Conservation (phyloP, 2,797 vertebrate genomes). For the Avahi laniger region DNA sequence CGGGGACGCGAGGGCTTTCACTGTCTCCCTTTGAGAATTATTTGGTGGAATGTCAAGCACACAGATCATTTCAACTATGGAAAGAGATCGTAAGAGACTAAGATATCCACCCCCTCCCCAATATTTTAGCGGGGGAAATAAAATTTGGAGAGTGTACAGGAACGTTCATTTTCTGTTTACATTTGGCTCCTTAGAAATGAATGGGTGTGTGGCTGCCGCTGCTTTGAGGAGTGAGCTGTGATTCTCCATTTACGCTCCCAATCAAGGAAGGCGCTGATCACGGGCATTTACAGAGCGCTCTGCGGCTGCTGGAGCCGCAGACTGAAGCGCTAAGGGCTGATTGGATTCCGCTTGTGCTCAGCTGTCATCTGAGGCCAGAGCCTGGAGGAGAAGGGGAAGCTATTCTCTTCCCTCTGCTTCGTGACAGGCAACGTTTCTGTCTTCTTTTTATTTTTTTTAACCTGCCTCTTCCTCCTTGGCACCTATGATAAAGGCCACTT, state of each 20-base stretch:
- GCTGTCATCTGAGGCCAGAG: conserved; percentile 32
- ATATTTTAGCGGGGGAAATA: conserved; percentile 33
- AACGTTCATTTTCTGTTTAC: conserved; percentile 68
- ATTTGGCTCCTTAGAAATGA: conserved; percentile 64
- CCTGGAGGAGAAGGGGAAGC: neutral
- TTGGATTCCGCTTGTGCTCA: conserved; percentile 58
- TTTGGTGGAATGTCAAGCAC: conserved; percentile 58
- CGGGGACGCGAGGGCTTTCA: neutral
- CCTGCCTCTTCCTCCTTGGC: neutral
- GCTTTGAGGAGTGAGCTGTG: conserved; percentile 55
- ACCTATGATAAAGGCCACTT: neutral
- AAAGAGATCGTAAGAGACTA: neutral
- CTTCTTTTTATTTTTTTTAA: neutral
- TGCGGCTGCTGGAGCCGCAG: conserved; percentile 25
- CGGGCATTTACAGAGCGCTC: conserved; percentile 42
- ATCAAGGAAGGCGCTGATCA: conserved; percentile 63
- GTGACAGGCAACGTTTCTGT: conserved; percentile 21
- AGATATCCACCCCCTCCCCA: neutral
- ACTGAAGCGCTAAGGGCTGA: conserved; percentile 7
- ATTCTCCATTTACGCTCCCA: conserved; percentile 64
- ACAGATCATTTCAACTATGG: conserved; percentile 53
- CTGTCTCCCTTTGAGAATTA: conserved; percentile 53
- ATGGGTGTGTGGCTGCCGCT: conserved; percentile 44
- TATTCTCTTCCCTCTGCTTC: neutral
- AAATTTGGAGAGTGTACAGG: conserved; percentile 38